Conservation (phyloP, 35 echinoderm and acorn worm species). For the Heliocidaris erythrogramma region DNA sequence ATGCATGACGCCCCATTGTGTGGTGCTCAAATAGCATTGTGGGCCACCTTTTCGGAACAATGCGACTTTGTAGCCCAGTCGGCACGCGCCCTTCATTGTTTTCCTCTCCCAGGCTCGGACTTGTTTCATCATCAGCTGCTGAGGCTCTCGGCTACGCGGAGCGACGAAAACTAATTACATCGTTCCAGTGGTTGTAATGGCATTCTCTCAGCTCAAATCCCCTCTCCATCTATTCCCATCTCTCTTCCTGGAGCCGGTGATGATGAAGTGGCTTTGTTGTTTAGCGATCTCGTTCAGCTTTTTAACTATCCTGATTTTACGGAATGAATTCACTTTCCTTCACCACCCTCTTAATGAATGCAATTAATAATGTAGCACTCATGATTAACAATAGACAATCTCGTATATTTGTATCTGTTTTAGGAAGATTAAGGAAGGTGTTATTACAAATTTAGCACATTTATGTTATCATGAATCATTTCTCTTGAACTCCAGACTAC, state of each 20-base stretch:
- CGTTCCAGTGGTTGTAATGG: constrained; percentile 53
- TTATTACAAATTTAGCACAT: too few species aligned
- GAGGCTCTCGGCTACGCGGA: background rate
- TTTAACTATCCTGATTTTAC: background rate
- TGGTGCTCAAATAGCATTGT: background rate
- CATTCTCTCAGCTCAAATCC: constrained; percentile 40
- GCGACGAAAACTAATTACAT: constrained; percentile 50
- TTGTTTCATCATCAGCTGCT: constrained; percentile 53
- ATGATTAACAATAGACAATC: background rate
- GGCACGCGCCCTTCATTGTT: constrained; percentile 43
- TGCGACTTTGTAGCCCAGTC: constrained; percentile 30
- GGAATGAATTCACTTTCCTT: background rate
- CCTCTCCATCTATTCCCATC: constrained; percentile 27
- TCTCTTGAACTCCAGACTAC: too few species aligned
- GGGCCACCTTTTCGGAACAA: constrained; percentile 27
- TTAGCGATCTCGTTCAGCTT: background rate
- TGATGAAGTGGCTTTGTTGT: constrained; percentile 47
- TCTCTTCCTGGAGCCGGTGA: background rate
- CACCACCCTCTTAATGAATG: background rate
- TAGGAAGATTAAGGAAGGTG: too few species aligned
- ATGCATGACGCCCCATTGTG: background rate
- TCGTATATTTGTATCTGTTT: too few species aligned
- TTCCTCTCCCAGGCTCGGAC: constrained; percentile 25
- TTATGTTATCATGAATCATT: too few species aligned
- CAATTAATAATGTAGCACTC: background rate